A percentile compares a stretch with the other conserved stretches of the same genome.
phyloP scores from a whole-genome alignment of 2,888 invertebrate species.

The Griposia aprilina region DNA sequence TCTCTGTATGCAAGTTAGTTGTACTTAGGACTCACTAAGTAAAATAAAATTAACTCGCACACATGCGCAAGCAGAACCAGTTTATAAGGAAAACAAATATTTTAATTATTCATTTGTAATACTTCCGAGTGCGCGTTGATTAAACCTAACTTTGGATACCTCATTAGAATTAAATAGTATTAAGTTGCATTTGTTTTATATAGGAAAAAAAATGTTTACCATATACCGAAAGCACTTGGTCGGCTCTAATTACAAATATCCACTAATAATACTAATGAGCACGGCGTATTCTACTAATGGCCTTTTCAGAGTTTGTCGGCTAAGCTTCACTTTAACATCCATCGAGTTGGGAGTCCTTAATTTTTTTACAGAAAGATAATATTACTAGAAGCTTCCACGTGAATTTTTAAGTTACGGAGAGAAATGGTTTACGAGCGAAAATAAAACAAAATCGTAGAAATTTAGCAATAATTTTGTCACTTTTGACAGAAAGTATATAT shows the following conservation, averaged over 20 bases:
- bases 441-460: no score
- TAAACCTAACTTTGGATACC: neutral
- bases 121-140: neutral
- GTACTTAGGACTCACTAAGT: slow-evolving; percentile 9
- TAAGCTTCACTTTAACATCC: no score
- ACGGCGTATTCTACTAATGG: neutral
- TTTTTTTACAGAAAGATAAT: no score
- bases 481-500: no score
- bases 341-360: no score
- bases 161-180: neutral
- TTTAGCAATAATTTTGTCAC: no score
- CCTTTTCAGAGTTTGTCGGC: neutral
- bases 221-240: neutral
- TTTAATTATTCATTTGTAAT: neutral
- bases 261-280: slow-evolving; percentile 3
- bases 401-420: no score
- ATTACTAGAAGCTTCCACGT: no score
- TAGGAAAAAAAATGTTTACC: neutral
- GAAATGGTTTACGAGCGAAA: no score
- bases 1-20: slow-evolving; percentile 32
- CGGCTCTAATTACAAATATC: neutral
- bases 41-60: slow-evolving; percentile 3
- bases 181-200: neutral
- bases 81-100: neutral
- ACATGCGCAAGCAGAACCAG: neutral